Percentiles rank a stretch among this genome's conserved stretches.
phyloP scores from a whole-genome alignment of 2,113 vertebrate species.

The Prolemur simus region DNA sequence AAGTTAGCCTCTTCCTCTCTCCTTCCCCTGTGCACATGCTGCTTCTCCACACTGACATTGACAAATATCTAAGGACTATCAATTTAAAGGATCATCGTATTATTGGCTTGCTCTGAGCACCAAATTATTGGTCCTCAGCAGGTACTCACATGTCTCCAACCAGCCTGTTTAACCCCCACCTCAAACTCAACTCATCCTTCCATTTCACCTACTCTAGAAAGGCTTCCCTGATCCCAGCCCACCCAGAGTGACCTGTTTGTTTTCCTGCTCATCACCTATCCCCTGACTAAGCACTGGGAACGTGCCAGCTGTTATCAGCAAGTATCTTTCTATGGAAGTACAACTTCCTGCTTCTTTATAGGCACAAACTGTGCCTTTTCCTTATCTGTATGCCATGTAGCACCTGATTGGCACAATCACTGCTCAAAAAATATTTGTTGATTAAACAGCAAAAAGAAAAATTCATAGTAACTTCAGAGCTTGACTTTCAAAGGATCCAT shows the following conservation, averaged over 20 bases:
- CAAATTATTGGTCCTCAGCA: neutral
- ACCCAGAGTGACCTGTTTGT: neutral
- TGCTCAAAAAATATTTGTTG: conserved; percentile 21
- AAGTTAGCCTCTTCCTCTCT: neutral
- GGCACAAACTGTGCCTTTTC: neutral
- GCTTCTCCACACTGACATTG: neutral
- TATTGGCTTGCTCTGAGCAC: neutral
- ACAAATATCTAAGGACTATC: neutral
- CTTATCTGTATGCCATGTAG: neutral
- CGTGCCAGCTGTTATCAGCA: neutral
- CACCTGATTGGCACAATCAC: neutral
- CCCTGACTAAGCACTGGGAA: neutral
- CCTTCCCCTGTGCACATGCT: neutral
- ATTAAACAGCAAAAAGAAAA: conserved; percentile 1
- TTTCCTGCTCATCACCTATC: neutral
- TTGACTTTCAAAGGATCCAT: neutral
- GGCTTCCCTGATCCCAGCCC: neutral
- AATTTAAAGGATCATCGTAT: neutral
- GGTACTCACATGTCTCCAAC: neutral
- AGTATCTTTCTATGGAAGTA: neutral
- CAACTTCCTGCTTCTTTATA: neutral
- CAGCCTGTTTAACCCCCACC: neutral
- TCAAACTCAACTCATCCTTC: neutral
- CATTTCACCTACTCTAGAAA: neutral
- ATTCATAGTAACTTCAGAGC: neutral